Evolutionary conservation across 2,113 vertebrate species (phyloP).

Genomic region (Oncorhynchus kisutch): DNA sequence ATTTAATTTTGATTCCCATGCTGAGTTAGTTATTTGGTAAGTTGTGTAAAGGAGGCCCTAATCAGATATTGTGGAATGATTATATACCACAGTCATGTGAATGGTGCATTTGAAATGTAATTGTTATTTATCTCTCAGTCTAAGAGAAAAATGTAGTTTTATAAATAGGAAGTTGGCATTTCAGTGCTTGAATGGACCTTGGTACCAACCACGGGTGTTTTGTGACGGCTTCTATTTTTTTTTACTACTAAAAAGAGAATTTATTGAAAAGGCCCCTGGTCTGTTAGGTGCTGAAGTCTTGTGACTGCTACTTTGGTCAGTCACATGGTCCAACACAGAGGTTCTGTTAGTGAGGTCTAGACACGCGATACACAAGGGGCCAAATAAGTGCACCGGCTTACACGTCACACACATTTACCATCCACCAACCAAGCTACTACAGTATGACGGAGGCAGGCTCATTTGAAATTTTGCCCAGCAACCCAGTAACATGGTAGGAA

Average conservation of each 20-base stretch:
- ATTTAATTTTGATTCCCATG: too few species aligned
- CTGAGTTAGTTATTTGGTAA: too few species aligned
- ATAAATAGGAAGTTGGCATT: neutral
- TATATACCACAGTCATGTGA: neutral
- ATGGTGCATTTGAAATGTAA: neutral
- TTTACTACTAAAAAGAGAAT: slow-evolving; percentile 21
- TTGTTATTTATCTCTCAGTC: neutral
- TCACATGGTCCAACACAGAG: slow-evolving; percentile 37
- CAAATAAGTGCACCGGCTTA: slow-evolving; percentile 41
- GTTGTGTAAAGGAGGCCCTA: too few species aligned
- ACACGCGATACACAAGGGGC: slow-evolving; percentile 71
- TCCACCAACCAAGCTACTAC: slow-evolving; percentile 49
- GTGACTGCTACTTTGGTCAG: slow-evolving; percentile 46
- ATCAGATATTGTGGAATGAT: neutral
- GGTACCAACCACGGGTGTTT: neutral
- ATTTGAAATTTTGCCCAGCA: slow-evolving; percentile 56
- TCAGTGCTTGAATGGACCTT: neutral
- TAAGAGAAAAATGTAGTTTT: neutral
- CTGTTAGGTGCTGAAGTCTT: slow-evolving; percentile 38
- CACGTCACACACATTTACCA: slow-evolving; percentile 58
- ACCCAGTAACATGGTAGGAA: slow-evolving; percentile 47
- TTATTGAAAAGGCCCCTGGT: neutral
- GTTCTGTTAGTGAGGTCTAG: slow-evolving; percentile 53
- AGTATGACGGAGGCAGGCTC: slow-evolving; percentile 47
- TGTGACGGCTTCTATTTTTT: slow-evolving; percentile 15